A percentile compares a stretch with the other conserved stretches of the same genome.
Evolutionary conservation across 1,140 invertebrate species (phyloP).

Genomic region (Drosophila ohnishii): DNA sequence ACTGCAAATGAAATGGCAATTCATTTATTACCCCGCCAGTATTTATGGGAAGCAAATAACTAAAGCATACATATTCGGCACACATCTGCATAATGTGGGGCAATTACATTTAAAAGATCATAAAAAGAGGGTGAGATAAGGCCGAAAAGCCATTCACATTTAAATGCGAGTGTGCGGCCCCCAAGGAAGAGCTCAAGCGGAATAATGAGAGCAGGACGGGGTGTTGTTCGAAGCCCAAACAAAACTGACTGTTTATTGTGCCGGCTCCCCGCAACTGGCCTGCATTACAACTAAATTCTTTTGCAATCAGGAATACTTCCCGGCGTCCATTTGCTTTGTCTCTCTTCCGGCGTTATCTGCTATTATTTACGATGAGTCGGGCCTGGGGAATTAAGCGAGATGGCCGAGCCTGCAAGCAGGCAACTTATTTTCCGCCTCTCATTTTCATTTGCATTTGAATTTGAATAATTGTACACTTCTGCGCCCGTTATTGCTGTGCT

Average conservation of each 20-base stretch:
- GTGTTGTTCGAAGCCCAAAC: slow-evolving; percentile 45
- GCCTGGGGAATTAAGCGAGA: slow-evolving; percentile 25
- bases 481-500: slow-evolving; percentile 21
- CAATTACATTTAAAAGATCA: slow-evolving; percentile 75
- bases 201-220: slow-evolving; percentile 1
- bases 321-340: not conserved
- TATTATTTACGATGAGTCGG: slow-evolving; percentile 35
- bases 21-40: slow-evolving; percentile 66
- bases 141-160: slow-evolving; percentile 47
- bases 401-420: slow-evolving; percentile 7
- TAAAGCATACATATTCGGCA: slow-evolving; percentile 51
- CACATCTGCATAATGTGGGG: slow-evolving; percentile 70
- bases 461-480: slow-evolving; percentile 51
- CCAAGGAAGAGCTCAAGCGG: slow-evolving; percentile 29
- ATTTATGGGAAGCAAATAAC: slow-evolving; percentile 75
- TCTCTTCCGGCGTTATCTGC: slow-evolving; percentile 26
- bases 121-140: slow-evolving; percentile 62
- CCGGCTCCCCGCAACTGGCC: slow-evolving; percentile 32
- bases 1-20: slow-evolving; percentile 77
- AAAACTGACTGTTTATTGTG: slow-evolving; percentile 56
- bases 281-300: slow-evolving; percentile 12
- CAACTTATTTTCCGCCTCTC: slow-evolving; percentile 23
- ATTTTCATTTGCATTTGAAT: slow-evolving; percentile 44
- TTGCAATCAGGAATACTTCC: slow-evolving; percentile 18
- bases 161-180: slow-evolving; percentile 36